Evolutionary conservation across 2,888 invertebrate genomes (phyloP).

Genomic region (Heteropelma amictum): DNA sequence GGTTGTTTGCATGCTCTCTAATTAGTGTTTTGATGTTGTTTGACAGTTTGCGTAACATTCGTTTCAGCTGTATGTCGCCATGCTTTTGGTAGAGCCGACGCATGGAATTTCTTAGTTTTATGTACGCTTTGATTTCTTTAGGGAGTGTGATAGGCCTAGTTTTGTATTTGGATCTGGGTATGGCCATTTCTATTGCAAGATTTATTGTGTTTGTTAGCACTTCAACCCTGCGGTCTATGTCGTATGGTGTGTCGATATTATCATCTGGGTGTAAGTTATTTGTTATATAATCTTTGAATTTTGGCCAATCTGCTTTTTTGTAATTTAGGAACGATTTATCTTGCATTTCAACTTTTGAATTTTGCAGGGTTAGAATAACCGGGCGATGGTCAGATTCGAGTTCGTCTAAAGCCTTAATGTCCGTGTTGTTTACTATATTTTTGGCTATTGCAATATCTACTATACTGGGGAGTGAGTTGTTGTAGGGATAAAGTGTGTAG

Average conservation of each 20-base stretch:
- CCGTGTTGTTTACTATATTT: neutral
- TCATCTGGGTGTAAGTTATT: too few species aligned
- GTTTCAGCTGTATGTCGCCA: neutral
- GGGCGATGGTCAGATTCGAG: too few species aligned
- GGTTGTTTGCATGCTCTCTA: neutral
- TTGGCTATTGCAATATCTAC: neutral
- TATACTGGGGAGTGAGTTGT: neutral
- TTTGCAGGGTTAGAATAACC: too few species aligned
- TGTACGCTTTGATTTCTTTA: neutral
- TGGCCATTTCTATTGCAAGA: neutral
- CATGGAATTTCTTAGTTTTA: neutral
- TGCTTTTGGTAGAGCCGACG: neutral
- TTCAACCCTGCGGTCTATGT: too few species aligned
- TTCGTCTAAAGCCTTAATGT: neutral
- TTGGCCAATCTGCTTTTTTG: too few species aligned
- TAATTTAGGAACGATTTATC: too few species aligned
- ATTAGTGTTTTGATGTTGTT: neutral
- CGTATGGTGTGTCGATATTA: too few species aligned
- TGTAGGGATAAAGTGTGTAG: neutral
- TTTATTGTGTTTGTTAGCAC: neutral
- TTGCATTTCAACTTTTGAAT: too few species aligned
- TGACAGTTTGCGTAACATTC: neutral
- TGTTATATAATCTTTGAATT: neutral
- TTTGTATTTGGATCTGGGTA: neutral
- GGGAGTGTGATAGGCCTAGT: neutral